Base-by-base conservation (phyloP, 2,113 vertebrate species). In the Opisthocomus hoazin region DNA sequence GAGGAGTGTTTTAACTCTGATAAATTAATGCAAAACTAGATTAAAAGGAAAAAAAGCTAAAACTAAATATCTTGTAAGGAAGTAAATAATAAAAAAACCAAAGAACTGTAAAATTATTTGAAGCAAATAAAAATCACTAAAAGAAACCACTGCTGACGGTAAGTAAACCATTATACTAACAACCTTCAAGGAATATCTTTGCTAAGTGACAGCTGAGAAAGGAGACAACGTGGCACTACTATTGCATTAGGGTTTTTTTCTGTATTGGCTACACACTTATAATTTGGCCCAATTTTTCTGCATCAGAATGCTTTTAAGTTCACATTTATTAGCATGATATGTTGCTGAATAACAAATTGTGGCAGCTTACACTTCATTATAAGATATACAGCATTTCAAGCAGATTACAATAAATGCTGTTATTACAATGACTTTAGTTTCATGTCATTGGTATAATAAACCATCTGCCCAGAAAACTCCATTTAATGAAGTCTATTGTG, bases 401-500 rank as follows among this genome's bases (percentile, higher is more conserved):
- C 32, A 84, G 43, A 84, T 84, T 77, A 83, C 29, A 94, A 26
- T 84, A 84, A 95, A 57, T 41, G 36, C 23, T 82, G 18, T 86
- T 94, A 84, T 60, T 78, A 81, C 41, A 60, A 89, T 50, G 8
- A 84, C 45, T 93, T 84, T 53, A 37, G 63, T 86, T 94, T 93
- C n/a, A 51, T 70, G 58, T 78, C 79, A 54, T 56, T 60, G 56
- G 5, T 84, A 58, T 64, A 93, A 89, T 57, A 95, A 84, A 89
- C 83, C 80, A 92, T 81, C 73, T 86, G 91, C 34, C 64, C 84
- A 94, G 75, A 90, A 93, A 93, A 30, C 43, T 93, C 75, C 36
- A 64, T 80, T 93, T 91, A 89, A 93, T 97, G 91, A 93, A 80
- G 51, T 69, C n/a, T 84, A 58, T 78, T 87, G 64, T 80, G 43